phyloP scores from a whole-genome alignment of 2,113 vertebrate genomes.

The Hemibates koningsi region DNA sequence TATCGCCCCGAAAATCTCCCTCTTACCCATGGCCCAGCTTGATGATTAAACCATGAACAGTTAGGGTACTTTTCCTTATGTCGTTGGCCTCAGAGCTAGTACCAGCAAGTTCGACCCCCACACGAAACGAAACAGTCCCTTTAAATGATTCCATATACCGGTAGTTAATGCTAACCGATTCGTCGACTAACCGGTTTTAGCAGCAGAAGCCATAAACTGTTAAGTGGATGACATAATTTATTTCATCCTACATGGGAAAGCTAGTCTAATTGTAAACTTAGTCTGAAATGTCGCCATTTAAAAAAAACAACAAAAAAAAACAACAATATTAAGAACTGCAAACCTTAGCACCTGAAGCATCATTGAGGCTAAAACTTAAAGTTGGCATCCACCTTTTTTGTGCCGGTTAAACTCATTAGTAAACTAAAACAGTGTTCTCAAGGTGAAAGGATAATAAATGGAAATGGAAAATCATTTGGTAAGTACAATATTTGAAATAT shows the following conservation, averaged over 20 bases:
- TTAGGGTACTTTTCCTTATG: neutral
- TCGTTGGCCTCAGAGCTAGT: neutral
- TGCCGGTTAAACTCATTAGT: neutral
- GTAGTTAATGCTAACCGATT: neutral
- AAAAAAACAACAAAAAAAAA: neutral
- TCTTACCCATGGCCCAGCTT: neutral
- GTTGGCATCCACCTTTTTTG: neutral
- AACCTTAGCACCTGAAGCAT: neutral
- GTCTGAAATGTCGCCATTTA: neutral
- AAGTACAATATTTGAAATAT: conserved; percentile 33
- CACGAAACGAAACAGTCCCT: neutral
- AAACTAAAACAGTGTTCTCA: neutral
- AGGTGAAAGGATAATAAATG: neutral
- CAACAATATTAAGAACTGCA: neutral
- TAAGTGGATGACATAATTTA: neutral
- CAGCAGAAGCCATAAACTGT: neutral
- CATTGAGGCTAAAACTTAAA: neutral
- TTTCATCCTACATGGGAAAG: neutral
- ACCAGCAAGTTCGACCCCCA: neutral
- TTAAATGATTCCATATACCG: neutral
- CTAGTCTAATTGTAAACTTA: neutral
- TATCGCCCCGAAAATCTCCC: neutral
- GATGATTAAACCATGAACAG: neutral
- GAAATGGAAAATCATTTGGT: conserved; percentile 11
- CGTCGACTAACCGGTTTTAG: neutral